Conservation (phyloP, 2,888 invertebrate genomes). For the Arctia plantaginis region DNA sequence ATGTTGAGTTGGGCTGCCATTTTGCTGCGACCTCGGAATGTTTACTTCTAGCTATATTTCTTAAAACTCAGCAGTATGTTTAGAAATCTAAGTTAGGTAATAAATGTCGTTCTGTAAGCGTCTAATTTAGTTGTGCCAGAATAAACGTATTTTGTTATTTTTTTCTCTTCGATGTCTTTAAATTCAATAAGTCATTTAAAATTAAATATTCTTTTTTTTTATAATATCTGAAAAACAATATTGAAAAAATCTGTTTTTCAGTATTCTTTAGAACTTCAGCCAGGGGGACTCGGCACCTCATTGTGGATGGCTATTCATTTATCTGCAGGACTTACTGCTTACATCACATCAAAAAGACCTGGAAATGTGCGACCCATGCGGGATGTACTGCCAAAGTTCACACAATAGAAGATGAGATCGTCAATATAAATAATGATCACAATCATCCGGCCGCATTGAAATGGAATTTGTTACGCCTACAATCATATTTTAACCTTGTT, state of each 20-base stretch:
- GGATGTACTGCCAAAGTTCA: slow-evolving; percentile 74
- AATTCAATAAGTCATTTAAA: neutral
- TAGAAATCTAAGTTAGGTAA: neutral
- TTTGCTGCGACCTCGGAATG: too few species aligned
- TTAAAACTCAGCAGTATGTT: too few species aligned
- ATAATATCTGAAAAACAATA: slow-evolving; percentile 4
- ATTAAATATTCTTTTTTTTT: neutral
- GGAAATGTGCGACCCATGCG: slow-evolving; percentile 69
- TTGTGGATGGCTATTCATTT: slow-evolving; percentile 69
- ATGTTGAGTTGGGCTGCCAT: too few species aligned
- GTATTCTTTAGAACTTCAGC: slow-evolving; percentile 70
- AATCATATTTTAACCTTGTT: slow-evolving; percentile 33
- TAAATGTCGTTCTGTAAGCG: neutral
- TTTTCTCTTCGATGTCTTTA: neutral
- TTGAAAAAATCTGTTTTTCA: slow-evolving; percentile 54
- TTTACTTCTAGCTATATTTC: too few species aligned
- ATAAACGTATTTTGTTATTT: neutral
- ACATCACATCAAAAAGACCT: slow-evolving; percentile 68
- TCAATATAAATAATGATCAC: slow-evolving; percentile 65
- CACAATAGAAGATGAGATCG: slow-evolving; percentile 66
- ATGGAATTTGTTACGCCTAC: slow-evolving; percentile 40
- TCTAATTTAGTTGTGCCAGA: neutral
- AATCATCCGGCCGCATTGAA: slow-evolving; percentile 55
- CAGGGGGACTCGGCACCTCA: slow-evolving; percentile 70
- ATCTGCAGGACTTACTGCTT: slow-evolving; percentile 72